Conservation (phyloP, 2,888 invertebrate genomes). For the Nemotelus nigrinus region DNA sequence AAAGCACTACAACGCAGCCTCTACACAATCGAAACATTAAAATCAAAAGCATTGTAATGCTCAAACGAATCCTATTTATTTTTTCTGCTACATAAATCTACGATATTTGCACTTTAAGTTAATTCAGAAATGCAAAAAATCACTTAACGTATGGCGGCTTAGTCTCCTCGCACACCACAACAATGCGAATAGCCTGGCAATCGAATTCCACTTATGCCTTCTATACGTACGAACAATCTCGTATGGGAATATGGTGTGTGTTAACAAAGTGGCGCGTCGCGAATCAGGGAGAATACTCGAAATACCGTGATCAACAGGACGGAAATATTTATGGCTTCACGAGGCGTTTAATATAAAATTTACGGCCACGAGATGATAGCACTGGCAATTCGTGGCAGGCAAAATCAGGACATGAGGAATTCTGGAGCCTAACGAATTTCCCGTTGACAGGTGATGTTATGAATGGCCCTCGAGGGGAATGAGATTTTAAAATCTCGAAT, state of each 20-base stretch:
- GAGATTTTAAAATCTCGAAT: constrained; percentile 22
- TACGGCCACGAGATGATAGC: constrained; percentile 30
- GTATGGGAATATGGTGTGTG: neutral
- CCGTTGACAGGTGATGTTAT: constrained; percentile 43
- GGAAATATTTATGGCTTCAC: constrained; percentile 50
- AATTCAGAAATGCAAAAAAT: constrained; percentile 47
- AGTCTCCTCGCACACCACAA: neutral
- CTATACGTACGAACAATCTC: neutral
- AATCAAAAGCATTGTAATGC: neutral
- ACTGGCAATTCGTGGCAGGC: constrained; percentile 11
- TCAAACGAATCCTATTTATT: constrained; percentile 32
- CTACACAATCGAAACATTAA: too few species aligned
- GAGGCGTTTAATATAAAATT: constrained; percentile 47
- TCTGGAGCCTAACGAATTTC: constrained; percentile 40
- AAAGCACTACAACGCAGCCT: too few species aligned
- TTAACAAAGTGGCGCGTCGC: constrained; percentile 40
- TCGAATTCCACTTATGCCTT: constrained; percentile 42
- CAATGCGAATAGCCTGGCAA: constrained; percentile 31
- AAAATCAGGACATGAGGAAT: constrained; percentile 17
- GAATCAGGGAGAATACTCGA: constrained; percentile 11
- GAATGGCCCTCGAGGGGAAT: constrained; percentile 35
- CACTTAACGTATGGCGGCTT: constrained; percentile 44
- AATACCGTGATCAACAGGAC: constrained; percentile 47
- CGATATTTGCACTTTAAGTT: constrained; percentile 44
- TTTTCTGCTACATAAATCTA: constrained; percentile 50